Conservation (phyloP, 2,888 invertebrate species). For the Archips crataeganus region DNA sequence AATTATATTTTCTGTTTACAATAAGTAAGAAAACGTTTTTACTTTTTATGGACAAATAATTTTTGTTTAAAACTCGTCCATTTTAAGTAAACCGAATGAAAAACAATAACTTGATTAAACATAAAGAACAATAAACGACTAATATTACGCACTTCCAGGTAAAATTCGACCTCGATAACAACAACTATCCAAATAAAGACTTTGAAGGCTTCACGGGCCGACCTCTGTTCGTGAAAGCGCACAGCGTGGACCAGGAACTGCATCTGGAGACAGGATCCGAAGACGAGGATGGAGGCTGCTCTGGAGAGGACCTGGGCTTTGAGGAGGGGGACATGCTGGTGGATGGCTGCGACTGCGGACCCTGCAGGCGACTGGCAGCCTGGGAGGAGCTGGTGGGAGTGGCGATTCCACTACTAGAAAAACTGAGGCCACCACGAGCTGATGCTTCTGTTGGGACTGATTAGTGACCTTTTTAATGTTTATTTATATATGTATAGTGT, state of each 20-base stretch:
- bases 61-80: too few species aligned
- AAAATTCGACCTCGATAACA: conserved; percentile 66
- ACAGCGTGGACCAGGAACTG: conserved; percentile 61
- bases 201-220: conserved; percentile 37
- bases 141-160: conserved; percentile 56
- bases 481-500: neutral
- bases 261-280: conserved; percentile 54
- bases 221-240: conserved; percentile 51
- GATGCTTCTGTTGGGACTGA: conserved; percentile 79
- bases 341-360: conserved; percentile 70
- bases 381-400: conserved; percentile 93
- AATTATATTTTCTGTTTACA: too few species aligned
- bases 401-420: conserved; percentile 90
- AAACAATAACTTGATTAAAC: neutral
- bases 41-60: too few species aligned
- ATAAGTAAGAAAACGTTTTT: too few species aligned
- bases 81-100: too few species aligned
- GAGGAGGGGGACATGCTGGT: conserved; percentile 69
- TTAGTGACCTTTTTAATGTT: conserved; percentile 28
- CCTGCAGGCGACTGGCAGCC: conserved; percentile 73
- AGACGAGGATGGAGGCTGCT: conserved; percentile 56
- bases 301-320: conserved; percentile 75
- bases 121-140: neutral
- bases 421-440: conserved; percentile 77
- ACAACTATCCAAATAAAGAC: conserved; percentile 54